Evolutionary conservation across 2,797 vertebrate genomes (phyloP).

Genomic region (Eospalax fontanierii): DNA sequence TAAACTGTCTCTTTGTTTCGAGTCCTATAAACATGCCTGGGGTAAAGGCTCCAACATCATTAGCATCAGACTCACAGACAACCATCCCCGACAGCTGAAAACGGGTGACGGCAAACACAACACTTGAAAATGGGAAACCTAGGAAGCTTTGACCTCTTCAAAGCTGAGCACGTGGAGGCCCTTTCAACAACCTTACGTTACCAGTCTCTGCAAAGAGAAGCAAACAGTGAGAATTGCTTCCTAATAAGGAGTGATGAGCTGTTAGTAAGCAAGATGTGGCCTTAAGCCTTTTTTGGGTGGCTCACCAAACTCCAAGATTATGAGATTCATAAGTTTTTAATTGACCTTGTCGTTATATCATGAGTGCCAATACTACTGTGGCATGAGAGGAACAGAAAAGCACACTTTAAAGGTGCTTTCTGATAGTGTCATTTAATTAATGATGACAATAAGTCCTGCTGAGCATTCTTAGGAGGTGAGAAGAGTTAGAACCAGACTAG

Average conservation of each 20-base stretch:
- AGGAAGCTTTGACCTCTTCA: slow-evolving; percentile 68
- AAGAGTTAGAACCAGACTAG: neutral
- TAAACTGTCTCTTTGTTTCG: slow-evolving; percentile 28
- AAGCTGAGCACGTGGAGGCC: slow-evolving; percentile 70
- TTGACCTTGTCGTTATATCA: slow-evolving; percentile 58
- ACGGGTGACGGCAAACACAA: neutral
- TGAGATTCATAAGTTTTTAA: slow-evolving; percentile 71
- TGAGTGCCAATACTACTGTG: slow-evolving; percentile 35
- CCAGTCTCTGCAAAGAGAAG: slow-evolving; percentile 79
- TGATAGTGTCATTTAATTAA: slow-evolving; percentile 71
- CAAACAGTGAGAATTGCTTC: slow-evolving; percentile 71
- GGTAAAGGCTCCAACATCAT: slow-evolving; percentile 63
- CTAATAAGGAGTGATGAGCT: slow-evolving; percentile 65
- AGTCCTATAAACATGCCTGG: slow-evolving; percentile 13
- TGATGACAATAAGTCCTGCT: slow-evolving; percentile 76
- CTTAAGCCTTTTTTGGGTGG: slow-evolving; percentile 67
- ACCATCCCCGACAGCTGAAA: slow-evolving; percentile 48
- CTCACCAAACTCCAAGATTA: slow-evolving; percentile 63
- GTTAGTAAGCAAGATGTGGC: slow-evolving; percentile 62
- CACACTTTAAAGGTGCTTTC: slow-evolving; percentile 63
- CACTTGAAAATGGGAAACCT: neutral
- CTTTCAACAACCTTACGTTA: slow-evolving; percentile 78
- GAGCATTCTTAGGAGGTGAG: slow-evolving; percentile 70
- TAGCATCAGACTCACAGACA: slow-evolving; percentile 59
- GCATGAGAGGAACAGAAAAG: slow-evolving; percentile 63